Percentiles rank a stretch among this genome's conserved stretches.
Evolutionary conservation across 2,113 vertebrate species (phyloP).

Genomic region (Nettapus auritus): DNA sequence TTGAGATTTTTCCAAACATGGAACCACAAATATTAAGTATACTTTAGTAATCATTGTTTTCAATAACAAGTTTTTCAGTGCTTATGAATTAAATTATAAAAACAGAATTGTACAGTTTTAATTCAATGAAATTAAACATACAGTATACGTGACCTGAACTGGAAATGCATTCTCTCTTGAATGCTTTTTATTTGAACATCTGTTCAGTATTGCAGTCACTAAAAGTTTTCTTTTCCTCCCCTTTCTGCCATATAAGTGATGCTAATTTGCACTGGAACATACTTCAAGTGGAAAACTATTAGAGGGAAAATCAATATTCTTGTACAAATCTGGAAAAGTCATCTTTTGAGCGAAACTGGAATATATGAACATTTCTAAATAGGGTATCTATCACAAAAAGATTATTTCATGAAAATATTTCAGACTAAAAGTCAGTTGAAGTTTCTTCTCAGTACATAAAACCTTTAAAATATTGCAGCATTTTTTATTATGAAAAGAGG

Average conservation of each 20-base stretch:
- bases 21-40: background rate
- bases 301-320: background rate
- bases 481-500: background rate
- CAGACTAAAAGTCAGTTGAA: background rate
- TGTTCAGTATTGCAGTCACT: background rate
- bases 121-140: constrained; percentile 1
- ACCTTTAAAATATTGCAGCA: background rate
- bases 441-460: background rate
- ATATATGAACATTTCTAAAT: background rate
- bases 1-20: background rate
- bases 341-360: background rate
- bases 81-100: constrained; percentile 2
- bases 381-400: background rate
- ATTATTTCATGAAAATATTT: background rate
- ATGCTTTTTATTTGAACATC: background rate
- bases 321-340: background rate
- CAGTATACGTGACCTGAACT: background rate
- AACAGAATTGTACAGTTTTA: background rate
- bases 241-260: background rate
- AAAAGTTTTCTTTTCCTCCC: background rate
- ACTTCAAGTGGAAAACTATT: background rate
- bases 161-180: constrained; percentile 7
- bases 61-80: background rate
- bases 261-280: background rate
- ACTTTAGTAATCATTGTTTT: background rate